Evolutionary conservation across 2,888 invertebrate genomes (phyloP), one percentile per base, ranked within the genome.

Genomic region (Atethmia centrago): DNA sequence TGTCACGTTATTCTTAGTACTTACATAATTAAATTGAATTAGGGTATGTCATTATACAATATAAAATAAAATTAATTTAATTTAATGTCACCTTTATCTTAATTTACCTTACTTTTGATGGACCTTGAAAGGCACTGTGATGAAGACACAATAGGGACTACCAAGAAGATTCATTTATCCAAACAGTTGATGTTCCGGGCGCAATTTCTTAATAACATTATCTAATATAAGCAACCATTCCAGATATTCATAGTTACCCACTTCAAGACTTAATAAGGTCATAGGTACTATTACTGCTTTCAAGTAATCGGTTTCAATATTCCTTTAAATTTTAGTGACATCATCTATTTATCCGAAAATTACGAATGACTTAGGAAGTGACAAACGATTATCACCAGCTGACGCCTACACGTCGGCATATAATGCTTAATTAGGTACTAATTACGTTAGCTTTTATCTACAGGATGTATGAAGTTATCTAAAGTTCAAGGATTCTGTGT

Each of bases 401-500:
- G 56, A 56, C 58, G 51, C 62, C 66, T 21, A 21, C 49, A 28
- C 31, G 51, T 47, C 51, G 64, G 59, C 40, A 56, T 58, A 51
- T 69, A 70, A 55, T 73, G 31, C 59, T 79, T 81, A 70, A 77
- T 84, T 81, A n/a, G n/a, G n/a, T n/a, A 74, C 71, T 74, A 66
- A 75, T 76, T 77, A 74, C 73, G 75, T 51, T 21, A 51, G 73
- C 42, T 66, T 59, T 63, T 81, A 71, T 66, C 59, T 70, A 42
- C 75, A 73, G 75, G 75, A 74, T 85, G 58, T 82, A 64, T 69
- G 66, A 51, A 55, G 28, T 65, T 71, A 58, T 68, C 53, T 71
- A 87, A 85, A 85, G 85, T 85, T 85, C 85, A 85, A 87, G 85
- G 85, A 25, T 62, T 31, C 31, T 21, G 72, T 66, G 40, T 68